phyloP scores from a whole-genome alignment of 23 tunicate species.

The Styela clava region DNA sequence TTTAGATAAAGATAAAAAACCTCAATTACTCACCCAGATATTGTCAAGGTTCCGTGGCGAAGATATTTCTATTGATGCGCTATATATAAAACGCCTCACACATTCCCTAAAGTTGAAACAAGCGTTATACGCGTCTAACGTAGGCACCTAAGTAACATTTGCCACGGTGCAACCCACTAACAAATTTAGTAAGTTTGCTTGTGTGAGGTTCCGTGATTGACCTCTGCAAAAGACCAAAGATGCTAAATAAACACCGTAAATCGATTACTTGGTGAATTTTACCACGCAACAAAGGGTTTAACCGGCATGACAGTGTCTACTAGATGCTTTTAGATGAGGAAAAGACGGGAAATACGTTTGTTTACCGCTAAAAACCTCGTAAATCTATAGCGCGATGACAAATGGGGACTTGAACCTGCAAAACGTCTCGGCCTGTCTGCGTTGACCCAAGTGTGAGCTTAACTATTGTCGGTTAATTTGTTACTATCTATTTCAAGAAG shows the following conservation, averaged over 20 bases:
- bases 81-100: too few relatives aligned
- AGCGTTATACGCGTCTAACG: too few relatives aligned
- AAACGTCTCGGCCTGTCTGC: neutral
- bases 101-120: too few relatives aligned
- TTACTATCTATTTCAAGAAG: slow-evolving; percentile 11
- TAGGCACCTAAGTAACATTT: too few relatives aligned
- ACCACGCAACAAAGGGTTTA: slow-evolving; percentile 1
- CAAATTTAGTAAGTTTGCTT: neutral
- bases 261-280: neutral
- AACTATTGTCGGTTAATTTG: neutral
- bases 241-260: slow-evolving; percentile 7
- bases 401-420: slow-evolving; percentile 24
- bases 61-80: too few relatives aligned
- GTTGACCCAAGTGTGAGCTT: slow-evolving; percentile 19
- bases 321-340: neutral
- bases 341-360: neutral
- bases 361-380: neutral
- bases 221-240: neutral
- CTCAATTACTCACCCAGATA: neutral
- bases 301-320: slow-evolving; percentile 9
- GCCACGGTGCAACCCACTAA: too few relatives aligned
- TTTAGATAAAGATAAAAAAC: too few relatives aligned
- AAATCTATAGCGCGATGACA: slow-evolving; percentile 3
- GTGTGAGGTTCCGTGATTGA: neutral
- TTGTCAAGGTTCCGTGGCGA: neutral